phyloP scores from a whole-genome alignment of 2,797 vertebrate genomes.

The Pipistrellus nathusii region DNA sequence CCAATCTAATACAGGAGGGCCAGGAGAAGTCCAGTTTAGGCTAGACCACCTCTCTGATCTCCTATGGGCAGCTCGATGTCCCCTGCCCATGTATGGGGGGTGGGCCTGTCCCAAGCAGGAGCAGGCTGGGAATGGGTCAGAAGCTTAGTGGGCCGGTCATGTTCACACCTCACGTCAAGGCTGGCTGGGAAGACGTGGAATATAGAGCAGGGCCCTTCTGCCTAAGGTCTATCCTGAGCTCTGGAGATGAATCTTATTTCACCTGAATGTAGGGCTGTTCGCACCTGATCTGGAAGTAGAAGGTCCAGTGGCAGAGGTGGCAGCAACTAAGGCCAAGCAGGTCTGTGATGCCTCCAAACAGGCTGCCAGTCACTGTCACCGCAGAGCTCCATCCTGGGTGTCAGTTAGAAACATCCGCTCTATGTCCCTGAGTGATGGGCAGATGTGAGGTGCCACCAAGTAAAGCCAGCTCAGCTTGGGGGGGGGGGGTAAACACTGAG shows the following conservation, averaged over 20 bases:
- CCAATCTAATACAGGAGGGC: no score
- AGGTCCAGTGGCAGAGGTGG: background rate
- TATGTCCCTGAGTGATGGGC: background rate
- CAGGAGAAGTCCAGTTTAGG: background rate
- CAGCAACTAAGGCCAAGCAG: background rate
- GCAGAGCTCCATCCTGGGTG: background rate
- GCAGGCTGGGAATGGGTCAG: background rate
- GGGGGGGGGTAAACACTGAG: background rate
- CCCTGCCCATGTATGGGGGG: accelerated
- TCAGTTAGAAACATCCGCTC: background rate
- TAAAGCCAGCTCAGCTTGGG: no score
- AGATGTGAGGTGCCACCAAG: background rate
- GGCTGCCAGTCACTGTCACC: background rate
- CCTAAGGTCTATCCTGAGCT: background rate
- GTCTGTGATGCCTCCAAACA: background rate
- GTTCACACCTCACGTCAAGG: background rate
- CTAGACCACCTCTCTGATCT: background rate
- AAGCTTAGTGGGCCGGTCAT: background rate
- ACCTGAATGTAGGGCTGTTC: background rate
- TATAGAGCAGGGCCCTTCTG: background rate
- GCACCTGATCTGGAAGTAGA: background rate
- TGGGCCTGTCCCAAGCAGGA: background rate
- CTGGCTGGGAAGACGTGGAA: background rate
- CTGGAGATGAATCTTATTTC: background rate
- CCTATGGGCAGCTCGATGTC: background rate